Conservation (phyloP, 2,797 vertebrate genomes). For the Kryptopterus vitreolus region DNA sequence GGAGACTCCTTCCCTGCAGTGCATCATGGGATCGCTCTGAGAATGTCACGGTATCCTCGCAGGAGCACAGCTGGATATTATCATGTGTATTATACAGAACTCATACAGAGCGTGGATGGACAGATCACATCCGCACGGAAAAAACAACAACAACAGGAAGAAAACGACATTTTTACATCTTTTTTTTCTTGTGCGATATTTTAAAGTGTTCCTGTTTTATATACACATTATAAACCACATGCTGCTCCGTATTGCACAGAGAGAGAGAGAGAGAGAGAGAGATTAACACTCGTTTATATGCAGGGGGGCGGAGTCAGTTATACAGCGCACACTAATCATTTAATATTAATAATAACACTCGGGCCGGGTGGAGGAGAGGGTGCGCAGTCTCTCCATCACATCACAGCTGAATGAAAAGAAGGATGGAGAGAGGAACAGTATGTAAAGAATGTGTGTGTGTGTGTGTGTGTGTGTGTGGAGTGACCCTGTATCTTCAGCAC, state of each 20-base stretch:
- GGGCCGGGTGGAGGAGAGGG: neutral
- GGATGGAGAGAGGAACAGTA: neutral
- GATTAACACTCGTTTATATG: too few relatives aligned
- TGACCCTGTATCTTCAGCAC: slow-evolving; percentile 16
- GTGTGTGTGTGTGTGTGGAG: too few relatives aligned
- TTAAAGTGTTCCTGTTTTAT: slow-evolving; percentile 45
- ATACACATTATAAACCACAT: slow-evolving; percentile 59
- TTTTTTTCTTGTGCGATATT: slow-evolving; percentile 61
- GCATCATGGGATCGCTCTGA: neutral
- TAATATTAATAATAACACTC: neutral
- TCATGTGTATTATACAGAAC: neutral
- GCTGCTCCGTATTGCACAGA: slow-evolving; percentile 37
- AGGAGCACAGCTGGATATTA: neutral
- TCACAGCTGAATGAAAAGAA: neutral
- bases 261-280: too few relatives aligned
- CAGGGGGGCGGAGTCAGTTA: too few relatives aligned
- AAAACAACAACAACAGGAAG: slow-evolving; percentile 37
- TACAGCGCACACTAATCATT: too few relatives aligned
- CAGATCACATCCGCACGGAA: neutral
- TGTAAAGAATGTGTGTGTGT: neutral
- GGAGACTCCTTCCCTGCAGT: neutral
- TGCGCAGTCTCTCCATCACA: neutral
- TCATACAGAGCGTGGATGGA: neutral
- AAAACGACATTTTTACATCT: slow-evolving; percentile 58
- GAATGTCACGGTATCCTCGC: neutral